Evolutionary conservation across 1,140 invertebrate species (phyloP).

Genomic region (Globodera rostochiensis): DNA sequence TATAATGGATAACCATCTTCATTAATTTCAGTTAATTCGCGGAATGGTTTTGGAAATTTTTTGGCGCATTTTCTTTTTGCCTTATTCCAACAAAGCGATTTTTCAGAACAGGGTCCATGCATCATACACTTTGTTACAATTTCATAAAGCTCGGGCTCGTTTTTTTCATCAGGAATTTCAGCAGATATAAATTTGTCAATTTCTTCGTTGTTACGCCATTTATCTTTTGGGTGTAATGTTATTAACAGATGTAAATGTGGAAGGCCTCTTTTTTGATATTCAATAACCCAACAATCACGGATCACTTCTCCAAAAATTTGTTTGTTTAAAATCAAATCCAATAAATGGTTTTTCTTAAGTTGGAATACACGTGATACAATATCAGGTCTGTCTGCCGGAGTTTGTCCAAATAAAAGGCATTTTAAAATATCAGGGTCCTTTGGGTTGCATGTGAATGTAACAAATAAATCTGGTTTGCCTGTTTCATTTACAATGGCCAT

Average conservation of each 20-base stretch:
- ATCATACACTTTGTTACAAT: slow-evolving; percentile 15
- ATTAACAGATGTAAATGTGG: slow-evolving; percentile 14
- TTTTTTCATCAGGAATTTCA: slow-evolving; percentile 1
- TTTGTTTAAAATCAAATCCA: slow-evolving; percentile 6
- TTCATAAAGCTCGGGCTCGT: background rate
- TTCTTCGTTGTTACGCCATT: background rate
- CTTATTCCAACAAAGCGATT: background rate
- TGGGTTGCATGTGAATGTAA: background rate
- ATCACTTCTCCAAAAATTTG: background rate
- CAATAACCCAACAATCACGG: background rate
- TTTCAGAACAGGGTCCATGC: slow-evolving; percentile 5
- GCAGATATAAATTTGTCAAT: background rate
- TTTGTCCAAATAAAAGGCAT: background rate
- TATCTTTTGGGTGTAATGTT: slow-evolving; percentile 2
- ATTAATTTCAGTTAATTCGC: background rate
- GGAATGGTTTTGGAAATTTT: slow-evolving; percentile 18
- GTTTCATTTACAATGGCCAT: slow-evolving; percentile 14
- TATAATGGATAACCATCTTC: slow-evolving; percentile 5
- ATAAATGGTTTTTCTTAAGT: slow-evolving; percentile 4
- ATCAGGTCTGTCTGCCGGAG: background rate
- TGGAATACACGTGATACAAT: background rate
- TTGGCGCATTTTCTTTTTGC: background rate
- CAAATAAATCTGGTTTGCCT: background rate
- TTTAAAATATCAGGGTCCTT: background rate
- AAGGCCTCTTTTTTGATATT: background rate